Percentiles rank a stretch among this genome's conserved stretches.
Evolutionary conservation across 2,113 vertebrate species (phyloP).

Genomic region (Peromyscus maniculatus): DNA sequence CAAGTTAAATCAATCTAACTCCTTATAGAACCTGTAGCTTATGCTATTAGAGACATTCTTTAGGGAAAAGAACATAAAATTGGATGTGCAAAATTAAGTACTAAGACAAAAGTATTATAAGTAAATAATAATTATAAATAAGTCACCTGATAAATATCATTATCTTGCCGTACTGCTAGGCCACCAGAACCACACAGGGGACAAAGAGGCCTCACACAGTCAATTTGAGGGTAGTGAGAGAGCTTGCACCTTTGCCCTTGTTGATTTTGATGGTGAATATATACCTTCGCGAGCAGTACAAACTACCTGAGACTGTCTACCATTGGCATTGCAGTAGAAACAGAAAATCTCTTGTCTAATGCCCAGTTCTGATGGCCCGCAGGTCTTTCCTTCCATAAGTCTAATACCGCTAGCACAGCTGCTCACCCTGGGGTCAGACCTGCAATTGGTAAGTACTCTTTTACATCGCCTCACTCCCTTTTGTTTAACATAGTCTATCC

Average conservation of each 20-base stretch:
- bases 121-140: constrained; percentile 29
- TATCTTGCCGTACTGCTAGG: background rate
- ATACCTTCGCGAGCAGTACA: background rate
- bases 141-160: background rate
- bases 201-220: background rate
- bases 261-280: background rate
- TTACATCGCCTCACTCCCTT: background rate
- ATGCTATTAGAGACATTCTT: background rate
- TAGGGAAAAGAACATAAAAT: constrained; percentile 28
- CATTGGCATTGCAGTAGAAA: background rate
- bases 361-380: constrained; percentile 4
- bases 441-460: constrained; percentile 66
- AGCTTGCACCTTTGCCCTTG: background rate
- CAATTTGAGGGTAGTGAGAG: background rate
- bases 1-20: background rate
- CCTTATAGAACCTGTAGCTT: background rate
- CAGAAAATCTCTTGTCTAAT: constrained; percentile 26
- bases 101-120: constrained; percentile 4
- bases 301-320: background rate
- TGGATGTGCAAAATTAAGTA: background rate
- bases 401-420: constrained; percentile 68
- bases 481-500: background rate
- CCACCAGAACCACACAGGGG: background rate
- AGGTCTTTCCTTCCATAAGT: constrained; percentile 74
- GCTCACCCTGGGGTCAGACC: constrained; percentile 48